Evolutionary conservation across 2,113 vertebrate species (phyloP).

Genomic region (Podarcis raffonei): DNA sequence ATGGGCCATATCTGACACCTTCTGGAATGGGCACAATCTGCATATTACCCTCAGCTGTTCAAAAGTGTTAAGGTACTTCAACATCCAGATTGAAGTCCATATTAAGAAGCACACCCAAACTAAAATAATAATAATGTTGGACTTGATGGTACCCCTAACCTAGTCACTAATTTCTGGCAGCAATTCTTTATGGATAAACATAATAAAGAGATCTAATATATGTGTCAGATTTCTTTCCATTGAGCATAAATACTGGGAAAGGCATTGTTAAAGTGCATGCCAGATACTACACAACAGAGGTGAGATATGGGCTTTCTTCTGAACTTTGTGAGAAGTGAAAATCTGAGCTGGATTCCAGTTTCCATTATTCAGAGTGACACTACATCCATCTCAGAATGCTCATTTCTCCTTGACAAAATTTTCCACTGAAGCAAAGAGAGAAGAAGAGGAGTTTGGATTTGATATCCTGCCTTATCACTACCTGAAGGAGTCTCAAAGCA

Average conservation of each 20-base stretch:
- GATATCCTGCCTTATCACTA: too few relatives aligned
- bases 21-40: background rate
- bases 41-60: background rate
- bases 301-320: conserved; percentile 31
- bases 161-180: too few relatives aligned
- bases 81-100: background rate
- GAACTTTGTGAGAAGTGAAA: conserved; percentile 19
- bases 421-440: conserved; percentile 39
- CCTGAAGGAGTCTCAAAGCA: too few relatives aligned
- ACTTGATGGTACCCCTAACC: background rate
- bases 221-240: conserved; percentile 64
- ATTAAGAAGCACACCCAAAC: background rate
- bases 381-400: conserved; percentile 8
- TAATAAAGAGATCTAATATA: conserved; percentile 60
- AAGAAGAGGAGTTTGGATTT: too few relatives aligned
- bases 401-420: conserved; percentile 2
- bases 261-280: conserved; percentile 55
- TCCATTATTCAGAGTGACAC: conserved; percentile 22
- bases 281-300: conserved; percentile 52
- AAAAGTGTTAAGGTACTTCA: background rate
- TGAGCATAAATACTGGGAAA: conserved; percentile 18
- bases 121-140: too few relatives aligned
- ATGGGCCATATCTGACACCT: background rate
- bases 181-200: background rate
- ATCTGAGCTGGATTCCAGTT: conserved; percentile 26